Base-by-base conservation (phyloP, 2,888 invertebrate genomes). In the Lepidocyrtinus sp. region DNA sequence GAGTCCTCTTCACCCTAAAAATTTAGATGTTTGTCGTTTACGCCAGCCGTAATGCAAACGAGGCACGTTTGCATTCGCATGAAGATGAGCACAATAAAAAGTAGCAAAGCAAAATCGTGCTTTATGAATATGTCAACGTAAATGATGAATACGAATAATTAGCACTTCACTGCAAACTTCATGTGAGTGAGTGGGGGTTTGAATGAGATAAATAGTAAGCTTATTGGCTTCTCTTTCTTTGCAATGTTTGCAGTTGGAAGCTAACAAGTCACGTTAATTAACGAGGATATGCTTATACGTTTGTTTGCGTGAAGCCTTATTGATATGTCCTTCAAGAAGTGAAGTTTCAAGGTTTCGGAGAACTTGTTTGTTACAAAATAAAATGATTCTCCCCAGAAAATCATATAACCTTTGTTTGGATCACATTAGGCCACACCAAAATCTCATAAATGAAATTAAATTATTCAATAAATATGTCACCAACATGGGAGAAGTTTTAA, bases 331-430 rank as follows among this genome's bases (percentile, higher is more conserved):
- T 76, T 76, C 76, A 76, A 65, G 36, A 36, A 36, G 12, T 65
- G 24, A 25, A 70, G 64, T 76, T 76, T 70, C 76, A 76, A 76
- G 76, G 76, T 70, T 76, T 45, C 64, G 70, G 70, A 55, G 27
- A 24, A 69, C 25, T 63, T 64, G 22, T 64, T 9, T 25, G n/a
- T 36, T 36, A 36, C 12, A 12, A 12, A 12, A 36, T 36, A 12
- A 36, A 12, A 36, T 36, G 36, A 36, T 7, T 36, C 5, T 12
- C 36, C 5, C 12, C 12, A 36, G 36, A n/a, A n/a, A n/a, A n/a
- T 36, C 36, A 36, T 36, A 36, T 36, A 7, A 12, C 12, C 5
- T 36, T 12, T 5, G 36, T 36, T 36, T 7, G 36, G 36, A 21
- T 21, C 22, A 21, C 1, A 2, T 19, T 62, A 5, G 17, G 22